Evolutionary conservation across 2,888 invertebrate genomes (phyloP).

Genomic region (Ochlodes sylvanus): DNA sequence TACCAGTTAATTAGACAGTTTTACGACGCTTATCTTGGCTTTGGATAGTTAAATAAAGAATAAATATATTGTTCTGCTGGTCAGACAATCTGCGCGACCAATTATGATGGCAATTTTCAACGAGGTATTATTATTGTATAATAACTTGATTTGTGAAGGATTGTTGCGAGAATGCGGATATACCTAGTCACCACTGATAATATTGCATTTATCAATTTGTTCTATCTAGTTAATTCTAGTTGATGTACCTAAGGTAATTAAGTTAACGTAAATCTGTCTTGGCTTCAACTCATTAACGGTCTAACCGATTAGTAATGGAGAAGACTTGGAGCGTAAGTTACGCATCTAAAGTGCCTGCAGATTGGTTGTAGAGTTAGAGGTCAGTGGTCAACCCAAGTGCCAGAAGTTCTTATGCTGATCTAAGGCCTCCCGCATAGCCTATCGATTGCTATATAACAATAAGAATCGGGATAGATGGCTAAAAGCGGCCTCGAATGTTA

Average conservation of each 20-base stretch:
- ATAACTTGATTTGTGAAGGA: constrained; percentile 33
- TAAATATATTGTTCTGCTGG: constrained; percentile 30
- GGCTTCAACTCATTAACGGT: not conserved
- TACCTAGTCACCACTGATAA: constrained; percentile 38
- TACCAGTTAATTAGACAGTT: constrained; percentile 48
- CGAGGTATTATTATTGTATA: constrained; percentile 20
- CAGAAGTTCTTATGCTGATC: no score
- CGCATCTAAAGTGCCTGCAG: no score
- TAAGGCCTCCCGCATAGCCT: no score
- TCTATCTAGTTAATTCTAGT: constrained; percentile 24
- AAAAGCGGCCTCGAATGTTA: no score
- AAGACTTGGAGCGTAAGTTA: no score
- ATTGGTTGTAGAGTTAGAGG: no score
- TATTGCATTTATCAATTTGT: constrained; percentile 43
- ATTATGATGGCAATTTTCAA: constrained; percentile 27
- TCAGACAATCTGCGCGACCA: constrained; percentile 28
- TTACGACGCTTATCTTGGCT: constrained; percentile 45
- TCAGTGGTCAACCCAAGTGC: no score
- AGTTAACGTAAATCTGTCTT: not conserved
- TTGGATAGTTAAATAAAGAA: constrained; percentile 27
- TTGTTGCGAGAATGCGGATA: constrained; percentile 46
- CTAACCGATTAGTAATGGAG: not conserved
- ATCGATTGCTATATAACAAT: no score
- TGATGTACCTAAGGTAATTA: not conserved
- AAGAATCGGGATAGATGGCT: no score